These are phyloP conservation scores for Hymenochirus boettgeri DNA, from an alignment of 2,113 vertebrate genomes.

Conservation along the genomic window DNA sequence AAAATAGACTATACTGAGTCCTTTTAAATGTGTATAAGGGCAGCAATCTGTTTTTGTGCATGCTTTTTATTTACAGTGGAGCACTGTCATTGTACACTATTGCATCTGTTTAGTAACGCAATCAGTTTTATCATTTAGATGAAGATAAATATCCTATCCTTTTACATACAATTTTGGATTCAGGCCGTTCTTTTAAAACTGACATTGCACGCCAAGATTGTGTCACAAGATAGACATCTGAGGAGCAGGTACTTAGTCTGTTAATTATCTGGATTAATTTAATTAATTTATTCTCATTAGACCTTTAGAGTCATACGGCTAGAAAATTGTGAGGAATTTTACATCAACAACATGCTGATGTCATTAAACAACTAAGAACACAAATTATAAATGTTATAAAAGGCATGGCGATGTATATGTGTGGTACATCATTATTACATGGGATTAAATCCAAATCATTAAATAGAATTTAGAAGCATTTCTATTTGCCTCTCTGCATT, in stretches of 20 bases:
- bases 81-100: too few species aligned
- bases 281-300: constrained; percentile 65
- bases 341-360: constrained; percentile 46
- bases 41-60: too few species aligned
- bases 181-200: constrained; percentile 57
- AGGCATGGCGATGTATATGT: constrained; percentile 3
- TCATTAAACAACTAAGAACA: constrained; percentile 50
- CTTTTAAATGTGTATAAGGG: too few species aligned
- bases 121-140: too few species aligned
- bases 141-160: constrained; percentile 75
- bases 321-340: constrained; percentile 47
- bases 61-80: too few species aligned
- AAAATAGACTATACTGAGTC: too few species aligned
- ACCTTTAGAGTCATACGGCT: constrained; percentile 58
- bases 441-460: constrained; percentile 42
- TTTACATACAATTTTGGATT: constrained; percentile 61
- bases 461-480: constrained; percentile 33
- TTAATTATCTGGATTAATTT: constrained; percentile 68
- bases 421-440: constrained; percentile 29
- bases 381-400: constrained; percentile 39
- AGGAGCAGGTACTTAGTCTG: constrained; percentile 60
- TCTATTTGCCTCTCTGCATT: constrained; percentile 31
- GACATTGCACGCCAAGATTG: constrained; percentile 67
- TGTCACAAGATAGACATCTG: constrained; percentile 58
- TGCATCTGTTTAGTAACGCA: too few species aligned